phyloP scores from a whole-genome alignment of 2,113 vertebrate species.

The Mugil cephalus region DNA sequence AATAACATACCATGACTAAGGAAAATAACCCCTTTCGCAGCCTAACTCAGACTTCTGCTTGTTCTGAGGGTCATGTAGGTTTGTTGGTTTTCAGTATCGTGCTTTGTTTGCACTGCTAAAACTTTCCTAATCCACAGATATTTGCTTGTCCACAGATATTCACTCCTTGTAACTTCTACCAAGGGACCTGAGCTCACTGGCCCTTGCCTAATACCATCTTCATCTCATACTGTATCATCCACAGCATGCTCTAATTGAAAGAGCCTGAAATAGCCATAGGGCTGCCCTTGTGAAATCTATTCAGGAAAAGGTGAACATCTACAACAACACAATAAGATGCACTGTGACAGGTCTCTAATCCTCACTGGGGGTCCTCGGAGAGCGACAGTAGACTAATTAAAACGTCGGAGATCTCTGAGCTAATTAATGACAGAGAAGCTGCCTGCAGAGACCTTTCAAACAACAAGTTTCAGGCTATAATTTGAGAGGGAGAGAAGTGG shows the following conservation, averaged over 20 bases:
- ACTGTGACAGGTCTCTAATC: conserved; percentile 41
- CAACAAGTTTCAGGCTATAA: conserved; percentile 28
- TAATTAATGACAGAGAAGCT: conserved; percentile 64
- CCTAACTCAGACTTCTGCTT: too few relatives aligned
- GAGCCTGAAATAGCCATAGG: conserved; percentile 26
- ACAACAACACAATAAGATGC: conserved; percentile 36
- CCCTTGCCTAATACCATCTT: conserved; percentile 30
- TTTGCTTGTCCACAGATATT: not conserved
- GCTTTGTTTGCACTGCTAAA: not conserved
- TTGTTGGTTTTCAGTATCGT: not conserved
- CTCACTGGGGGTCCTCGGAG: conserved; percentile 34
- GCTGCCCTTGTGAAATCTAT: conserved; percentile 21
- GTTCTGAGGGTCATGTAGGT: not conserved
- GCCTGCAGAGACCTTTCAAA: conserved; percentile 35
- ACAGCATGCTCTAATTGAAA: conserved; percentile 57
- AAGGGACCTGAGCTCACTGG: conserved; percentile 20
- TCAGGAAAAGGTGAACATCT: conserved; percentile 37
- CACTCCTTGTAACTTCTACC: conserved; percentile 19
- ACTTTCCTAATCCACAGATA: not conserved
- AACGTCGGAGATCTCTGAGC: conserved; percentile 48
- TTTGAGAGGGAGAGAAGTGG: conserved; percentile 33
- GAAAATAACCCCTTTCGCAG: too few relatives aligned
- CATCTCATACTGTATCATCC: conserved; percentile 48
- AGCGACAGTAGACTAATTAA: conserved; percentile 68
- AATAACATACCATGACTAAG: too few relatives aligned